Percentiles rank a stretch among this genome's conserved stretches.
Evolutionary conservation across 2,888 invertebrate genomes (phyloP).

Genomic region (Ormyrus nitidulus): DNA sequence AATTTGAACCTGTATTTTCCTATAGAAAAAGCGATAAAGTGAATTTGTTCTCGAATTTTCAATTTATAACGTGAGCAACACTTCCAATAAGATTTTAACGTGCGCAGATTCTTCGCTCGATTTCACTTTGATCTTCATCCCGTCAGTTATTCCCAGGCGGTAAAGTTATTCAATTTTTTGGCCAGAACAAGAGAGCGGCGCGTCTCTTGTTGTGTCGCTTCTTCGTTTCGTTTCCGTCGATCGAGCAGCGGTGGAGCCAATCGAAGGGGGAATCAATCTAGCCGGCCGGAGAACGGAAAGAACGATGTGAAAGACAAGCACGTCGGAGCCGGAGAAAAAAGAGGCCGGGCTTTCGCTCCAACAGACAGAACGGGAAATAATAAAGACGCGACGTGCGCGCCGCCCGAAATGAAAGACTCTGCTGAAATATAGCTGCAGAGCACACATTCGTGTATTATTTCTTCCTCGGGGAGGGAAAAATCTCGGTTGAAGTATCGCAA

Average conservation of each 20-base stretch:
- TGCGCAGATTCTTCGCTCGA: background rate
- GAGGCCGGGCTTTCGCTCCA: constrained; percentile 2
- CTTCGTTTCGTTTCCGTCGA: background rate
- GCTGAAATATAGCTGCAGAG: too few species aligned
- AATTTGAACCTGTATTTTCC: too few species aligned
- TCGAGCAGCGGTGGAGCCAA: constrained; percentile 6
- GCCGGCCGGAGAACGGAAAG: background rate
- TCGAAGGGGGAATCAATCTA: constrained; percentile 39
- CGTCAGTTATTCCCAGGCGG: background rate
- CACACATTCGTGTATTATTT: background rate
- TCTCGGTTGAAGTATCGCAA: constrained; percentile 28
- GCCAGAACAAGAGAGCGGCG: background rate
- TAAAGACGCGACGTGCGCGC: constrained; percentile 39
- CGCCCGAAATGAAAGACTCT: constrained; percentile 6
- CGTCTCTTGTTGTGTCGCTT: constrained; percentile 10
- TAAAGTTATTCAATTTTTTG: constrained; percentile 34
- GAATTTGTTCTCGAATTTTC: too few species aligned
- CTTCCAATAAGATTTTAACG: too few species aligned
- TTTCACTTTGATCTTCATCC: constrained; percentile 8
- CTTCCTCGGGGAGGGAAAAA: constrained; percentile 3
- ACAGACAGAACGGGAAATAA: constrained; percentile 46
- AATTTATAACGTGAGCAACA: too few species aligned
- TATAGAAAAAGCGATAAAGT: too few species aligned
- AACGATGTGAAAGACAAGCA: background rate
- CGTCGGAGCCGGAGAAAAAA: constrained; percentile 6